Percentiles rank a stretch among this genome's conserved stretches.
Conservation (phyloP, 2,797 vertebrate genomes). For the Myripristis murdjan region DNA sequence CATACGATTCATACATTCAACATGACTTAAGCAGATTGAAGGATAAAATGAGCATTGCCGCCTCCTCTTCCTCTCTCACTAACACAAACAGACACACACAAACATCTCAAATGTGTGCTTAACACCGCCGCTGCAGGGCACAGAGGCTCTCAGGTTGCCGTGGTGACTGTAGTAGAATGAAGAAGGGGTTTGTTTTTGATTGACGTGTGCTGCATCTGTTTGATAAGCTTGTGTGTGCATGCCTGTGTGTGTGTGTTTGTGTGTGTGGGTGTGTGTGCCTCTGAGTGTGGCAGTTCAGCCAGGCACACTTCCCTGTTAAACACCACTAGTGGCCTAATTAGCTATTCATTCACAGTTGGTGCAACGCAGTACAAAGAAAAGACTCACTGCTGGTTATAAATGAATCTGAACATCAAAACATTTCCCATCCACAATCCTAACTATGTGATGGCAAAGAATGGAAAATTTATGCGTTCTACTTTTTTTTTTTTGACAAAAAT, state of each 20-base stretch:
- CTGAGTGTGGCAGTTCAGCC: constrained; percentile 26
- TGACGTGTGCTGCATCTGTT: constrained; percentile 47
- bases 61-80: neutral
- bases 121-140: constrained; percentile 14
- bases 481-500: neutral
- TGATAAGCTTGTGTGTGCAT: constrained; percentile 30
- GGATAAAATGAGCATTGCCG: constrained; percentile 7
- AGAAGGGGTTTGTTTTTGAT: constrained; percentile 41
- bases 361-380: constrained; percentile 29
- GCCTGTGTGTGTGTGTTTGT: neutral
- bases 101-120: neutral
- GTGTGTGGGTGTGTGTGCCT: neutral
- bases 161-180: constrained; percentile 48
- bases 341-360: constrained; percentile 50
- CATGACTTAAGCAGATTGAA: neutral
- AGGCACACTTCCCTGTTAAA: constrained; percentile 53
- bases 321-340: constrained; percentile 60
- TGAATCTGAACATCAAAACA: constrained; percentile 32
- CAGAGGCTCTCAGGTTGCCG: constrained; percentile 45
- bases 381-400: constrained; percentile 30
- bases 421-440: neutral
- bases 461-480: constrained; percentile 8
- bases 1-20: neutral
- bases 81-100: neutral
- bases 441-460: constrained; percentile 7